phyloP scores from a whole-genome alignment of 1,140 invertebrate genomes.

The Paralvinella palmiformis region DNA sequence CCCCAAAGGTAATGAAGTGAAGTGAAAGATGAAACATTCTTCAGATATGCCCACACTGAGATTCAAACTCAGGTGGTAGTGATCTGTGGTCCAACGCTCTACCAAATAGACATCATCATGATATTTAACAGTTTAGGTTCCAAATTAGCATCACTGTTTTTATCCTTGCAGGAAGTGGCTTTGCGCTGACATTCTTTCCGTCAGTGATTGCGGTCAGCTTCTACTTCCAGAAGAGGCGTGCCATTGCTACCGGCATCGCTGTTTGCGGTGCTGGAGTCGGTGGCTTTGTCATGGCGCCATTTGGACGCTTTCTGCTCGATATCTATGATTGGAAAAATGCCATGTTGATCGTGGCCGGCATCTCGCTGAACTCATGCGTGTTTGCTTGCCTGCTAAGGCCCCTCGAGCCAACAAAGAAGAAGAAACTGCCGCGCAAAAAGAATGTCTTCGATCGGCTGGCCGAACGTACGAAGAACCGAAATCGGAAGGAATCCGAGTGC shows the following conservation, averaged over 20 bases:
- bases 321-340: conserved; percentile 78
- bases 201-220: conserved; percentile 90
- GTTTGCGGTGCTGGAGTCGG: conserved; percentile 81
- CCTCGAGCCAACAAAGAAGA: conserved; percentile 65
- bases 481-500: conserved; percentile 48
- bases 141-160: too few relatives aligned
- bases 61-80: too few relatives aligned
- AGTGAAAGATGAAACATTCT: too few relatives aligned
- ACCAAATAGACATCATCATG: too few relatives aligned
- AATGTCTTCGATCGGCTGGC: conserved; percentile 37
- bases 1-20: too few relatives aligned
- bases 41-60: too few relatives aligned
- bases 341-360: conserved; percentile 81
- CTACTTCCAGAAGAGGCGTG: conserved; percentile 86
- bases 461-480: conserved; percentile 30
- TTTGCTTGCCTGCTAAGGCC: conserved; percentile 93
- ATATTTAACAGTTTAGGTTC: too few relatives aligned
- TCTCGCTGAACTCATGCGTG: conserved; percentile 86
- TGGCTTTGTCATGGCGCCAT: conserved; percentile 82
- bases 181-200: conserved; percentile 88
- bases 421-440: conserved; percentile 28
- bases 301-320: conserved; percentile 9
- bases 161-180: conserved; percentile 68
- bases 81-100: too few relatives aligned
- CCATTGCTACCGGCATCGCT: conserved; percentile 86